Evolutionary conservation across 2,797 vertebrate genomes (phyloP).

Genomic region (Trematomus bernacchii): DNA sequence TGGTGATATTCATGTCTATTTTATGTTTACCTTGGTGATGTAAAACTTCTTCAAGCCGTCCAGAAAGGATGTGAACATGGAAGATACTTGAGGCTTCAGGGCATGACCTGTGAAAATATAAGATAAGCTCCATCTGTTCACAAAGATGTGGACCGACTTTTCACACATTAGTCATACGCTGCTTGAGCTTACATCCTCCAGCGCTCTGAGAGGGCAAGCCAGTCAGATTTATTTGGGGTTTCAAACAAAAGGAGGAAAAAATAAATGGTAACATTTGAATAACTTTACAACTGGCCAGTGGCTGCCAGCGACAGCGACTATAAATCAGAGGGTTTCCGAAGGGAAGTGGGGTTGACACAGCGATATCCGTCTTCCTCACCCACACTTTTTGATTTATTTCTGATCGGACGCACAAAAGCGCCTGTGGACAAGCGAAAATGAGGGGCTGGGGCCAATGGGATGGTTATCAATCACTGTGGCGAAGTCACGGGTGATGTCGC

Average conservation of each 20-base stretch:
- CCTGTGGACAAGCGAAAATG: conserved; percentile 82
- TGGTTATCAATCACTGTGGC: conserved; percentile 85
- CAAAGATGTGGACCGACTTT: conserved; percentile 37
- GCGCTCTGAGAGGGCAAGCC: conserved; percentile 47
- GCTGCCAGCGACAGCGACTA: conserved; percentile 75
- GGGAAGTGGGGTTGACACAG: conserved; percentile 82
- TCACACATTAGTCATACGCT: conserved; percentile 57
- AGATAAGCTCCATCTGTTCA: conserved; percentile 35
- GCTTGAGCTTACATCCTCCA: conserved; percentile 55
- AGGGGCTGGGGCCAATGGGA: conserved; percentile 80
- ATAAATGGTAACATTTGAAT: conserved; percentile 84
- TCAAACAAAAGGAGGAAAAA: conserved; percentile 81
- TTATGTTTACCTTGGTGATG: conserved; percentile 95
- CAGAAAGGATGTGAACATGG: conserved; percentile 98
- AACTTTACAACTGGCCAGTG: conserved; percentile 80
- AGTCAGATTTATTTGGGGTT: conserved; percentile 80
- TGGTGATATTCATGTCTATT: background rate
- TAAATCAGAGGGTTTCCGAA: conserved; percentile 85
- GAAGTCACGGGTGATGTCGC: conserved; percentile 81
- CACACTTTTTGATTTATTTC: conserved; percentile 87
- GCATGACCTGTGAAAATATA: conserved; percentile 91
- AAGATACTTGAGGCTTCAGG: conserved; percentile 99
- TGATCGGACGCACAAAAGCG: conserved; percentile 85
- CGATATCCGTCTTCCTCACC: conserved; percentile 85
- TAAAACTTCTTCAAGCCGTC: conserved; percentile 99